phyloP scores from a whole-genome alignment of 2,888 invertebrate genomes.

The Drosophila meridionalis region DNA sequence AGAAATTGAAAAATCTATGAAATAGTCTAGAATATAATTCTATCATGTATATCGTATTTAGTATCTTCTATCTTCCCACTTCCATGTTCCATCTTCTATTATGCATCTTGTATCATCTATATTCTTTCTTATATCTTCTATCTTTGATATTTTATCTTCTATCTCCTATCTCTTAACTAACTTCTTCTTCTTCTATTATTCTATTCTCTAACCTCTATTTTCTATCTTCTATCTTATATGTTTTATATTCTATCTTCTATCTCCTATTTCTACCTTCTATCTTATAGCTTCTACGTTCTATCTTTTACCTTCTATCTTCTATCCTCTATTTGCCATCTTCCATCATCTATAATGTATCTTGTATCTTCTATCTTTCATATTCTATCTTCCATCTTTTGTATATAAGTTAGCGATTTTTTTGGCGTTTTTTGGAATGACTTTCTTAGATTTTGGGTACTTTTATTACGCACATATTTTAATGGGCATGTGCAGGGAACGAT shows the following conservation, averaged over 20 bases:
- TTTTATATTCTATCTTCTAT: background rate
- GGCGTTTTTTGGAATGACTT: constrained; percentile 28
- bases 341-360: background rate
- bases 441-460: constrained; percentile 34
- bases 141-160: background rate
- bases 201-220: background rate
- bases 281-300: background rate
- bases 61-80: background rate
- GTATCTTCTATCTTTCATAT: background rate
- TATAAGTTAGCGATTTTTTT: background rate
- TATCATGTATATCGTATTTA: background rate
- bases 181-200: too few relatives aligned
- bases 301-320: background rate
- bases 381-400: background rate
- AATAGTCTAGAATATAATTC: background rate
- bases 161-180: too few relatives aligned
- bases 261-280: background rate
- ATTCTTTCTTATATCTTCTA: background rate
- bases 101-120: background rate
- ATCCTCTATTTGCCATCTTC: background rate
- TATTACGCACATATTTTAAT: constrained; percentile 70
- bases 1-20: background rate
- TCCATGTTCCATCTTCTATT: background rate
- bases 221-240: background rate
- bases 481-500: constrained; percentile 73